Base-by-base conservation (phyloP, 2,113 vertebrate genomes). In the Arothron firmamentum region DNA sequence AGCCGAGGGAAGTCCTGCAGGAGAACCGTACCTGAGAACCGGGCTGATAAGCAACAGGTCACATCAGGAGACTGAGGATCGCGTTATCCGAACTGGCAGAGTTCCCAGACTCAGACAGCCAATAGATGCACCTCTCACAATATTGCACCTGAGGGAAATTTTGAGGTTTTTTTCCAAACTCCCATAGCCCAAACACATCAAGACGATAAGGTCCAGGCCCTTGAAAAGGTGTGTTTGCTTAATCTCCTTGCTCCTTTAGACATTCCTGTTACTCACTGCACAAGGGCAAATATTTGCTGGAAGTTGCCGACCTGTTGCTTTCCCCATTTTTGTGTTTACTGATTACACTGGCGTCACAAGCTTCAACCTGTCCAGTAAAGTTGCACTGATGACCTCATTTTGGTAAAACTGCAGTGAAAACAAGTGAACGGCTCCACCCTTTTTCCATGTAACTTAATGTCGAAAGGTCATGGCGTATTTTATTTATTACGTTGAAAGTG, bases 241-340 rank as follows among this genome's bases (percentile, higher is more conserved):
- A 70, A 25, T 52, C 53, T 53, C 31, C 11, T 21, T 18, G 21
- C 31, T 25, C 19, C 20, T 59, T 51, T 18, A 59, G 19, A 41
- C 5, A 14, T 6, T 47, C n/a, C 45, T 3, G 45, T 13, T 8
- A 47, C n/a, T 56, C 19, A 5, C 16, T 48, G 64, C 43, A 41
- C 18, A 52, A 56, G 34, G 56, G 49, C 62, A 66, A 82, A 70
- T 68, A 78, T 69, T 78, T 72, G 51, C 34, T 60, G 15, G 43
- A 48, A 65, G 34, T 41, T 25, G 49, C 6, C 19, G 49, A 67
- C 48, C 56, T 51, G 31, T 38, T 51, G 38, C 59, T 15, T 64
- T 56, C 65, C n/a, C 38, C 49, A 60, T 78, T 70, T n/a, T n/a
- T n/a, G n/a, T n/a, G n/a, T 23, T 55, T 54, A n/a, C 47, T 62